A percentile compares a stretch with the other conserved stretches of the same genome.
These are phyloP conservation scores for Bellardia bayeri DNA, from an alignment of 2,888 invertebrate genomes.

Conservation along the genomic window DNA sequence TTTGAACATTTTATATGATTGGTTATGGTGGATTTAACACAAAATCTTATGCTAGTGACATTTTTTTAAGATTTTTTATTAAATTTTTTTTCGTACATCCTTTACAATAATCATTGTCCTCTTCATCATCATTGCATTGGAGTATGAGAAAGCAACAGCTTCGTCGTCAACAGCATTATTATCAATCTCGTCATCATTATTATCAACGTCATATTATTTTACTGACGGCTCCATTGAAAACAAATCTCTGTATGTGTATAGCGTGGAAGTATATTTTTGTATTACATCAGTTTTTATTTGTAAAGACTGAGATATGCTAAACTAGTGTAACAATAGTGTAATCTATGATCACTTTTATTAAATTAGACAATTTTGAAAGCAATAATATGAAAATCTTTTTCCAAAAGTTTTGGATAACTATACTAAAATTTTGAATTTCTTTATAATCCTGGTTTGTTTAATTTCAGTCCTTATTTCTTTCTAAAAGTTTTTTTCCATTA, in stretches of 20 bases:
- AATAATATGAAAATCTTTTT: too few relatives aligned
- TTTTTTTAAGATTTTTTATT: slow-evolving; percentile 32
- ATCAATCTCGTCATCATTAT: slow-evolving; percentile 2
- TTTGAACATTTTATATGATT: slow-evolving; percentile 57
- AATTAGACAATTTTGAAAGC: too few relatives aligned
- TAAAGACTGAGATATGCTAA: not conserved
- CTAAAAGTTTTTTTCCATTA: not conserved
- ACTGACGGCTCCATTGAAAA: slow-evolving; percentile 32
- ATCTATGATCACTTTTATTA: too few relatives aligned
- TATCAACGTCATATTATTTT: slow-evolving; percentile 37
- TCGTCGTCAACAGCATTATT: slow-evolving; percentile 41
- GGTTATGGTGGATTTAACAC: slow-evolving; percentile 52
- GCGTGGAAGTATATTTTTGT: slow-evolving; percentile 15
- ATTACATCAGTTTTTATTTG: slow-evolving; percentile 11
- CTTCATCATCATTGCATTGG: slow-evolving; percentile 5
- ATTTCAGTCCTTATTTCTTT: not conserved
- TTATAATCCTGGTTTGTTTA: not conserved
- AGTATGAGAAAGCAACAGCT: slow-evolving; percentile 53
- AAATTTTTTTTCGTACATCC: slow-evolving; percentile 18
- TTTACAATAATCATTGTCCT: slow-evolving; percentile 49
- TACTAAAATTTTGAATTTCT: not conserved
- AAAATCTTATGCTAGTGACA: slow-evolving; percentile 63
- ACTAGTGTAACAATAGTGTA: not conserved
- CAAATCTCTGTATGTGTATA: slow-evolving; percentile 2
- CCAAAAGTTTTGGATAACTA: too few relatives aligned